phyloP scores from a whole-genome alignment of 2,888 invertebrate species.

The Polyploca ridens region DNA sequence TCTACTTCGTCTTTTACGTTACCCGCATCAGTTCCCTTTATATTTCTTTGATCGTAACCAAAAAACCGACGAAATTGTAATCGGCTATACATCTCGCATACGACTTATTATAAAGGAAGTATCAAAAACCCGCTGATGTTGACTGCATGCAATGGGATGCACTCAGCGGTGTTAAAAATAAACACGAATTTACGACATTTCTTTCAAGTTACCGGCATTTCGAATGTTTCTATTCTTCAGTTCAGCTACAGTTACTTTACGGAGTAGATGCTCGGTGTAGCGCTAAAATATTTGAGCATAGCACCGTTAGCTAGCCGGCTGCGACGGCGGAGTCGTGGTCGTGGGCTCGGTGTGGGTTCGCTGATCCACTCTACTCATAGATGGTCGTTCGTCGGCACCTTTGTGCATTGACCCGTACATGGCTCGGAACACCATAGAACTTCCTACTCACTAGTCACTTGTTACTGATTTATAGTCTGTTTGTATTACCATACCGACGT shows the following conservation, averaged over 20 bases:
- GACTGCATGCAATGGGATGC: not conserved
- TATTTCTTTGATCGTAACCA: constrained; percentile 35
- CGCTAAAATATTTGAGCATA: constrained; percentile 65
- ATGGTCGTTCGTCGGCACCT: constrained; percentile 65
- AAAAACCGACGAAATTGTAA: constrained; percentile 31
- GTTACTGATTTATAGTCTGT: constrained; percentile 45
- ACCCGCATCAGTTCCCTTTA: constrained; percentile 40
- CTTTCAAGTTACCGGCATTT: not conserved
- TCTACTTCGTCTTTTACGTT: constrained; percentile 39
- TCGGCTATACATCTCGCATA: constrained; percentile 16
- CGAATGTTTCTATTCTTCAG: constrained; percentile 1
- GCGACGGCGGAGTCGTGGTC: constrained; percentile 20
- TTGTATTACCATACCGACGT: not conserved
- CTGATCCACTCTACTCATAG: constrained; percentile 48
- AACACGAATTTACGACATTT: not conserved
- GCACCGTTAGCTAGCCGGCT: constrained; percentile 60
- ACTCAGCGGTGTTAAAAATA: not conserved
- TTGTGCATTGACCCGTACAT: constrained; percentile 79
- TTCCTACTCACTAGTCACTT: constrained; percentile 55
- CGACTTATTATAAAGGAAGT: not conserved
- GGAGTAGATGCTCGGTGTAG: not conserved
- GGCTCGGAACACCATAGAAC: constrained; percentile 62
- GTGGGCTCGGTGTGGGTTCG: constrained; percentile 21
- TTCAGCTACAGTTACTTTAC: not conserved
- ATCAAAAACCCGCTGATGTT: not conserved